phyloP scores from a whole-genome alignment of 2,113 vertebrate species.

The Thamnophis sirtalis region DNA sequence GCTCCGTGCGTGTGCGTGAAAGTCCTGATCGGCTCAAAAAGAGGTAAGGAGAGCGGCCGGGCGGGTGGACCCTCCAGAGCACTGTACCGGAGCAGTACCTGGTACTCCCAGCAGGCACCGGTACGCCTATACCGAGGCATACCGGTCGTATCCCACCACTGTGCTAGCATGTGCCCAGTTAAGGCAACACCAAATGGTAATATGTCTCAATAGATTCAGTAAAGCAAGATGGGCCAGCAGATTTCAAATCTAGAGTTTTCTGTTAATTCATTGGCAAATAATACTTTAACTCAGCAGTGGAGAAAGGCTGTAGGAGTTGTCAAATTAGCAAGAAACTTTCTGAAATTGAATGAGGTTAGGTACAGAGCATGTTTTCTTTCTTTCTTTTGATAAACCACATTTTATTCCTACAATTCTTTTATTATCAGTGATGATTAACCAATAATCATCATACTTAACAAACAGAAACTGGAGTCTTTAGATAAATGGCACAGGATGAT shows the following conservation, averaged over 20 bases:
- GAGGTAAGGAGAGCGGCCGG: too few species aligned
- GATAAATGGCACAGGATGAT: neutral
- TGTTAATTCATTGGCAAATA: neutral
- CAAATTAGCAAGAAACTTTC: constrained; percentile 27
- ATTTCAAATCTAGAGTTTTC: neutral
- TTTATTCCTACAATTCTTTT: neutral
- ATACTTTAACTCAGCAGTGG: neutral
- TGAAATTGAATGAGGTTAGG: constrained; percentile 17
- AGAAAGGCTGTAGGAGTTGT: neutral
- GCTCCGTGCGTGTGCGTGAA: too few species aligned
- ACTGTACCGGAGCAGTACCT: too few species aligned
- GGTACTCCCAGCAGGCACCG: too few species aligned
- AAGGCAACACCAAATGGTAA: neutral
- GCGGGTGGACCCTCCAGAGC: too few species aligned
- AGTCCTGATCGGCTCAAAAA: too few species aligned
- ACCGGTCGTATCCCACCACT: too few species aligned
- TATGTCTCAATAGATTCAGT: neutral
- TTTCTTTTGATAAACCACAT: neutral
- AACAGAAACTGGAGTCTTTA: neutral
- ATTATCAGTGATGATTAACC: neutral
- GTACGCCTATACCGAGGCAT: too few species aligned
- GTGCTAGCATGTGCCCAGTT: neutral
- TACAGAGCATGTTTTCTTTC: neutral
- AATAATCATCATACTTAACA: neutral
- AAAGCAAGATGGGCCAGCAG: neutral